Evolutionary conservation across 2,113 vertebrate genomes (phyloP), one percentile per base, ranked within the genome.

Genomic region (Actenoides hombroni): DNA sequence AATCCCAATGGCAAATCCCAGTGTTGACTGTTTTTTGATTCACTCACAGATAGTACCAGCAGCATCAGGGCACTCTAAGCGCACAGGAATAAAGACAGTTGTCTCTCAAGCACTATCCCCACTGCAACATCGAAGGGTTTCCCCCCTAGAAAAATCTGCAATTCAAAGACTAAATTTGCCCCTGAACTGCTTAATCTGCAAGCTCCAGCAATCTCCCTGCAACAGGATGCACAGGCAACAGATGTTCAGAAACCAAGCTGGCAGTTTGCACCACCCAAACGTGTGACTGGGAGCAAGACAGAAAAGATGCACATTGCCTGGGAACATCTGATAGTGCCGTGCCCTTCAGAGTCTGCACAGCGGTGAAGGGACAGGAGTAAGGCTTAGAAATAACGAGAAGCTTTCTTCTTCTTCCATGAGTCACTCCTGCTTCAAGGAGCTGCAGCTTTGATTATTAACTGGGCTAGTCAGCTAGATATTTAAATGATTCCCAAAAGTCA

Each of bases 401-500:
- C 81, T 89, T 92, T 86, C 77, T 93, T 79, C 84, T 81, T 86
- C 90, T 92, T 93, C 83, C 92, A 46, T 51, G 86, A 95, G 88
- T 95, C 94, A 87, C 78, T 95, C 91, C 94, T 89, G 83, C 88
- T 96, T 82, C 95, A 79, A 97, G 96, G 88, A 95, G 92, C 95
- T 89, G 94, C 92, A 60, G 95, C 94, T 87, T 76, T 94, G 95
- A 91, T 97, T 96, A 96, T 96, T 95, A 97, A 96, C 96, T 91
- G 95, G 88, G 91, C 96, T 94, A 91, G 94, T 94, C 96, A 94
- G 96, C 96, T 89, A 92, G 96, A 96, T 97, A 96, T 92, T 96
- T 95, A 97, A 96, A 96, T 96, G 96, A 96, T 96, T 94, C 96
- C 96, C 96, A 95, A 94, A 97, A 97, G 96, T 97, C 95, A 97